phyloP scores from a whole-genome alignment of 2,888 invertebrate genomes.

The Trilocha varians region DNA sequence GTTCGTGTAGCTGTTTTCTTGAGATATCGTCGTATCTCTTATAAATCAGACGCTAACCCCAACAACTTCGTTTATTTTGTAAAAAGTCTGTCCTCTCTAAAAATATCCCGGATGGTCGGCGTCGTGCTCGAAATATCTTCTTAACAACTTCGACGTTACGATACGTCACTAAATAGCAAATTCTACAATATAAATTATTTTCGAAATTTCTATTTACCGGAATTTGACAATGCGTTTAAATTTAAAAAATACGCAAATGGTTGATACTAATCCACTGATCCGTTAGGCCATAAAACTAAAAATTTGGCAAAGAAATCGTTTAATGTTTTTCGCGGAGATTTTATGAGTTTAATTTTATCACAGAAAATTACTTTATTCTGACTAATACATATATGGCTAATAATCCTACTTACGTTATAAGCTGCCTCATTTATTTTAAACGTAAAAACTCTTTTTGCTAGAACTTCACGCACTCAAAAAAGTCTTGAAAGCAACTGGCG shows the following conservation, averaged over 20 bases:
- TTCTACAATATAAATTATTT: slow-evolving; percentile 19
- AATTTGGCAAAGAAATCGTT: no score
- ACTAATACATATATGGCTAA: no score
- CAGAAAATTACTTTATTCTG: no score
- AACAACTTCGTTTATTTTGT: slow-evolving; percentile 63
- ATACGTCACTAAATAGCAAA: slow-evolving; percentile 32
- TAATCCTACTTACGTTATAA: not conserved
- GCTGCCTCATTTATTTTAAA: not conserved
- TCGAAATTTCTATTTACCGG: slow-evolving; percentile 8
- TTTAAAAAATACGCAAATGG: no score
- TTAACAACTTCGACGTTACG: slow-evolving; percentile 38
- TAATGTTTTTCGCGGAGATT: no score
- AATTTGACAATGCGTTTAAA: not conserved
- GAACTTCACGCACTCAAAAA: slow-evolving; percentile 1
- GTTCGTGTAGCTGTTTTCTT: not conserved
- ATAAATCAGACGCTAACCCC: slow-evolving; percentile 50
- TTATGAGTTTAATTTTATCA: no score
- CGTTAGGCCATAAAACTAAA: no score
- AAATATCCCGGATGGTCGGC: slow-evolving; percentile 58
- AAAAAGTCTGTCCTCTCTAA: slow-evolving; percentile 65
- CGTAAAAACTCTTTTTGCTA: not conserved
- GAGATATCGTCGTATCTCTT: slow-evolving; percentile 21
- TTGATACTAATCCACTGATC: no score
- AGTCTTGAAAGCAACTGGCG: slow-evolving; percentile 14
- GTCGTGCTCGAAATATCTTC: slow-evolving; percentile 53